A percentile compares a stretch with the other conserved stretches of the same genome.
Evolutionary conservation across 2,113 vertebrate species (phyloP).

Genomic region (Leucosticte australis): DNA sequence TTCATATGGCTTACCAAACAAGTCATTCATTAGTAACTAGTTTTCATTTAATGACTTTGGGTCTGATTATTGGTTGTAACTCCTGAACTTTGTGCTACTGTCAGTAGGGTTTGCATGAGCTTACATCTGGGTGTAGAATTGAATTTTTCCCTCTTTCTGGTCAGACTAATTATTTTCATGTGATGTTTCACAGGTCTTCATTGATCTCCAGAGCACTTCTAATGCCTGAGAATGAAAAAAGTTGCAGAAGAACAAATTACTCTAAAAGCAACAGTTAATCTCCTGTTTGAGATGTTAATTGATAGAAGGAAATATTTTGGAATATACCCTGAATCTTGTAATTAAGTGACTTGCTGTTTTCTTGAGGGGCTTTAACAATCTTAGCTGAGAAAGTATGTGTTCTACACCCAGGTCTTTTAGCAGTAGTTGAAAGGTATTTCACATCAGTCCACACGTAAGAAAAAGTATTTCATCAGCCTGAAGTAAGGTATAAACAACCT

Average conservation of each 20-base stretch:
- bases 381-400: background rate
- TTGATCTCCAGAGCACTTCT: background rate
- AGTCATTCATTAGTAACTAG: slow-evolving; percentile 34
- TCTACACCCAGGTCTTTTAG: slow-evolving; percentile 17
- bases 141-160: background rate
- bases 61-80: background rate
- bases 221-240: background rate
- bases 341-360: background rate
- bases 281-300: background rate
- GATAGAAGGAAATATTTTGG: background rate
- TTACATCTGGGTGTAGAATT: background rate
- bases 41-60: background rate
- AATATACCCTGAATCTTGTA: background rate
- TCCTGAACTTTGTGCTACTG: background rate
- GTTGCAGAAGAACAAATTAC: background rate
- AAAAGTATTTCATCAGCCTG: slow-evolving; percentile 58
- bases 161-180: background rate
- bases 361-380: background rate
- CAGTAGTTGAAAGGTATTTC: slow-evolving; percentile 18
- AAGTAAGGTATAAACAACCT: slow-evolving; percentile 66
- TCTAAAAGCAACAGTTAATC: background rate
- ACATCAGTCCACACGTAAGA: slow-evolving; percentile 6
- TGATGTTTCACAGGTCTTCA: background rate
- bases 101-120: background rate
- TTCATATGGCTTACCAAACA: slow-evolving; percentile 48